Conservation (phyloP, 1,140 invertebrate genomes). For the Drosophila elegans region DNA sequence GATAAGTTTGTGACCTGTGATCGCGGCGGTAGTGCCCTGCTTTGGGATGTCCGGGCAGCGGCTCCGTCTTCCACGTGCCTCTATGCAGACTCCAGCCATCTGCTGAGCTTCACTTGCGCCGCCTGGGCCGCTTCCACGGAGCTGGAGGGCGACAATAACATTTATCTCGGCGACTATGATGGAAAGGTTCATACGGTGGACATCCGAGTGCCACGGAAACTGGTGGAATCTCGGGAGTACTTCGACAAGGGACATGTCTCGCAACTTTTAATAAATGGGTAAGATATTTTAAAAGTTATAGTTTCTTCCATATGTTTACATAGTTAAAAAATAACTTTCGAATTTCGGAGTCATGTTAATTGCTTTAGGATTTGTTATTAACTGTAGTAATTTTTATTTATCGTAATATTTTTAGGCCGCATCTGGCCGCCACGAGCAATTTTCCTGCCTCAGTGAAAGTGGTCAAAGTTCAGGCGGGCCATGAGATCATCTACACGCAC, state of each 20-base stretch:
- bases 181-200: constrained; percentile 64
- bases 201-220: constrained; percentile 42
- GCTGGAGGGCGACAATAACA: constrained; percentile 43
- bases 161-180: constrained; percentile 66
- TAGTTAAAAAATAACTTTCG: too few species aligned
- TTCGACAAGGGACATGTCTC: constrained; percentile 44
- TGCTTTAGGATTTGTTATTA: too few species aligned
- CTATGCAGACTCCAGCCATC: constrained; percentile 39
- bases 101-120: constrained; percentile 53
- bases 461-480: constrained; percentile 6
- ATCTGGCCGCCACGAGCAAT: constrained; percentile 63
- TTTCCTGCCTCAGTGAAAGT: constrained; percentile 52
- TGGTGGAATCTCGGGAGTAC: constrained; percentile 33
- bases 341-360: too few species aligned
- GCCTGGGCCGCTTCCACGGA: constrained; percentile 53
- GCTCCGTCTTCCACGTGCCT: constrained; percentile 52
- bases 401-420: constrained; percentile 5
- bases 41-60: constrained; percentile 62
- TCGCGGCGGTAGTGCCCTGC: constrained; percentile 58
- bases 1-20: constrained; percentile 62
- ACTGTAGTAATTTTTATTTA: neutral
- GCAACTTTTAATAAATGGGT: constrained; percentile 55
- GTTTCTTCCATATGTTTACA: too few species aligned
- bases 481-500: constrained; percentile 53
- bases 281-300: neutral